Evolutionary conservation across 2,113 vertebrate species (phyloP).

Genomic region (Mustelus asterias): DNA sequence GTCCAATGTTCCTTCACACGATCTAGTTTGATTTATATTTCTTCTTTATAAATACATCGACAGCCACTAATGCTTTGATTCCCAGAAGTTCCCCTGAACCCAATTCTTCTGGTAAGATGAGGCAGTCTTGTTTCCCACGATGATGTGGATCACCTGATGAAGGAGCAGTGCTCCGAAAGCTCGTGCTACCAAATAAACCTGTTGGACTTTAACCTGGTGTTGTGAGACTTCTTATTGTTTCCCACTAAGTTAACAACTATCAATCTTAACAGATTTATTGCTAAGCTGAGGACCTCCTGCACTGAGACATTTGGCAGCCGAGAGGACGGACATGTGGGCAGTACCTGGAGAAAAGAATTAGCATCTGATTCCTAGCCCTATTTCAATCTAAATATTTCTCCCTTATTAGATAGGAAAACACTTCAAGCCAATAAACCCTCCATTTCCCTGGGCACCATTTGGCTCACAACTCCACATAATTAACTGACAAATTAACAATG

Average conservation of each 20-base stretch:
- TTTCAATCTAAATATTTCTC: neutral
- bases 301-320: neutral
- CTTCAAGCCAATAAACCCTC: neutral
- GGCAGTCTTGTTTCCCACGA: neutral
- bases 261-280: neutral
- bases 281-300: neutral
- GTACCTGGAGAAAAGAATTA: neutral
- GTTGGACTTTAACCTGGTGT: too few species aligned
- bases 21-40: neutral
- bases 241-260: neutral
- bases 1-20: neutral
- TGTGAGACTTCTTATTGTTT: too few species aligned
- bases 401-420: neutral
- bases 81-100: neutral
- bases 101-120: neutral
- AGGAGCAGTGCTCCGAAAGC: too few species aligned
- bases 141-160: too few species aligned
- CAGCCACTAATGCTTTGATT: neutral
- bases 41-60: neutral
- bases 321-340: neutral
- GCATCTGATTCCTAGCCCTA: neutral
- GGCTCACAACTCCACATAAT: neutral
- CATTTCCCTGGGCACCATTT: too few species aligned
- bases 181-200: too few species aligned
- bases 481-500: neutral